These are phyloP conservation scores for Dendropsophus ebraccatus DNA, from an alignment of 2,113 vertebrate genomes.

Conservation along the genomic window DNA sequence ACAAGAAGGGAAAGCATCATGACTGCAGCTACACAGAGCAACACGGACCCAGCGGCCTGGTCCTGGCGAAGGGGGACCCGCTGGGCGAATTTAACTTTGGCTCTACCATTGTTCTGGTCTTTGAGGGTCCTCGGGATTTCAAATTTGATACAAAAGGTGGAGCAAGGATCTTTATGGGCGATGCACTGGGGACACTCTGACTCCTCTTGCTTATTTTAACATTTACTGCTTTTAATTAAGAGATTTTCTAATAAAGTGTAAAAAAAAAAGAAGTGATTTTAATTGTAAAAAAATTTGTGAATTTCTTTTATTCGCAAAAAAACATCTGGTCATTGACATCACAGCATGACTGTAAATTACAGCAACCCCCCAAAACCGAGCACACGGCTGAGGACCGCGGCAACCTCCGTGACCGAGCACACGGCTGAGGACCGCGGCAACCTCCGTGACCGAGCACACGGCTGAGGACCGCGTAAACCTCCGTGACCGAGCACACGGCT, in stretches of 20 bases:
- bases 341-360: neutral
- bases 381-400: too few relatives aligned
- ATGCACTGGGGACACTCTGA: slow-evolving; percentile 37
- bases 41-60: neutral
- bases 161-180: slow-evolving; percentile 22
- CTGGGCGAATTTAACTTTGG: slow-evolving; percentile 56
- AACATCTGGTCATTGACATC: neutral
- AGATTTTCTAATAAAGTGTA: neutral
- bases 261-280: neutral
- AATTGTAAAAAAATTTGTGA: slow-evolving; percentile 1
- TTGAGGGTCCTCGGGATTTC: slow-evolving; percentile 42
- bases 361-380: too few relatives aligned
- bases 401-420: too few relatives aligned
- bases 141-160: slow-evolving; percentile 18
- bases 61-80: slow-evolving; percentile 23
- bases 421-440: too few relatives aligned
- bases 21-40: slow-evolving; percentile 36
- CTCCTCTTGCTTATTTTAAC: neutral
- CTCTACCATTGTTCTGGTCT: slow-evolving; percentile 46
- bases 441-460: too few relatives aligned
- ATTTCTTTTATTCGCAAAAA: slow-evolving; percentile 34
- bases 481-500: too few relatives aligned
- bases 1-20: slow-evolving; percentile 34
- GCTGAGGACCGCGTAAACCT: too few relatives aligned
- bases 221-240: neutral